Evolutionary conservation across 2,113 vertebrate genomes (phyloP).

Genomic region (Pterophyllum scalare): DNA sequence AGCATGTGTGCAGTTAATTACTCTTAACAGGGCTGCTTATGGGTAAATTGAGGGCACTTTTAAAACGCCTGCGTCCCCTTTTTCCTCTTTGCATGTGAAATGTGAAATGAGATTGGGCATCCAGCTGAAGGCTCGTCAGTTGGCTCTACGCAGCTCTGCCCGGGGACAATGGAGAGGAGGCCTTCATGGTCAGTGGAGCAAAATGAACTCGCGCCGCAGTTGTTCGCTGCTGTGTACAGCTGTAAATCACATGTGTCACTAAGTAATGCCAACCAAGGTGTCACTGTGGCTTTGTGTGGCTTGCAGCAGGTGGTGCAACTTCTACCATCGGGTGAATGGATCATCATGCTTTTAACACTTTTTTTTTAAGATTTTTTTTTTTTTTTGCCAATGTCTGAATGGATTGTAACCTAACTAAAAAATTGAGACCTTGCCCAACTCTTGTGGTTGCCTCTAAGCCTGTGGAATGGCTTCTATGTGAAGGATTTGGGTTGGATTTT

Average conservation of each 20-base stretch:
- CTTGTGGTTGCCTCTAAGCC: background rate
- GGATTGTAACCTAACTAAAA: background rate
- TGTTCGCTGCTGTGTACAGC: conserved; percentile 46
- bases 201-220: conserved; percentile 35
- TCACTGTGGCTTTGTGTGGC: conserved; percentile 29
- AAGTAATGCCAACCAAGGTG: conserved; percentile 37
- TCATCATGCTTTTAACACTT: background rate
- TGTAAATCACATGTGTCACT: conserved; percentile 57
- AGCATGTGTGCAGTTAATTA: conserved; percentile 37
- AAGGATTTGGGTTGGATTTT: background rate
- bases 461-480: background rate
- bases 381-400: background rate
- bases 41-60: conserved; percentile 19
- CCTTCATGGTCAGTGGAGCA: conserved; percentile 28
- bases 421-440: background rate
- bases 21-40: conserved; percentile 31
- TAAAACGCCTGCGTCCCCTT: conserved; percentile 14
- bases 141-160: conserved; percentile 26
- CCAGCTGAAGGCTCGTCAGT: conserved; percentile 9
- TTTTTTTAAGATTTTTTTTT: background rate
- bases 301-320: conserved; percentile 28
- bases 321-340: background rate
- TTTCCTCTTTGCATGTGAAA: background rate
- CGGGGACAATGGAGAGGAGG: conserved; percentile 7
- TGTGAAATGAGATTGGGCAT: conserved; percentile 15